Conservation (phyloP, 2,888 invertebrate genomes). For the Drosophila subquinaria region DNA sequence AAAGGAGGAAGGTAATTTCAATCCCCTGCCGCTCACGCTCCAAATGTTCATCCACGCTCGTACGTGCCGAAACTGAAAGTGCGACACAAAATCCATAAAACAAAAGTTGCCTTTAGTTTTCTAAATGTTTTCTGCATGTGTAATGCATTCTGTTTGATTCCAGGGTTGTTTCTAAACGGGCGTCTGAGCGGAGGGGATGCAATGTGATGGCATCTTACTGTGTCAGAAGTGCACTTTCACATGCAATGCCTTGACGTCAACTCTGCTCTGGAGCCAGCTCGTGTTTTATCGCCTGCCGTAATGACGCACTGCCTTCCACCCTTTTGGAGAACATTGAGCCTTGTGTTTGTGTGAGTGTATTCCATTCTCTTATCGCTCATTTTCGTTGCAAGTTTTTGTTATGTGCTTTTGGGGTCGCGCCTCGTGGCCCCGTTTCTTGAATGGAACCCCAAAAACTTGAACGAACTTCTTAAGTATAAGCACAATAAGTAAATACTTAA, state of each 20-base stretch:
- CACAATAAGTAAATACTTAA: slow-evolving; percentile 28
- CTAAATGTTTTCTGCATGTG: slow-evolving; percentile 30
- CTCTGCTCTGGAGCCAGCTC: slow-evolving; percentile 4
- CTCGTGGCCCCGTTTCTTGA: slow-evolving; percentile 49
- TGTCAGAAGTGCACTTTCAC: slow-evolving; percentile 64
- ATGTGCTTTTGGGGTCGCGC: slow-evolving; percentile 50
- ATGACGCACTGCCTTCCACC: slow-evolving; percentile 45
- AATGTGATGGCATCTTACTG: slow-evolving; percentile 35
- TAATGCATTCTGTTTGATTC: slow-evolving; percentile 12
- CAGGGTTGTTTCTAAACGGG: slow-evolving; percentile 1
- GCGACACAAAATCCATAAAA: slow-evolving; percentile 51
- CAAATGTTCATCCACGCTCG: no score
- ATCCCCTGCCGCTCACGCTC: neutral
- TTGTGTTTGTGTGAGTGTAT: slow-evolving; percentile 11
- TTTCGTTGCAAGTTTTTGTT: slow-evolving; percentile 40
- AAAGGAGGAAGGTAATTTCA: slow-evolving; percentile 6
- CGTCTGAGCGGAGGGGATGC: neutral
- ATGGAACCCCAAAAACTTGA: slow-evolving; percentile 24
- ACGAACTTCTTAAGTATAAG: slow-evolving; percentile 35
- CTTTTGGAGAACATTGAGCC: slow-evolving; percentile 30
- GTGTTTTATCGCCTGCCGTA: slow-evolving; percentile 44
- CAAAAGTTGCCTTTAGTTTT: slow-evolving; percentile 28
- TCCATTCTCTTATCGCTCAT: slow-evolving; percentile 48
- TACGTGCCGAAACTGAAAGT: slow-evolving; percentile 63
- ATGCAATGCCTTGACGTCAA: slow-evolving; percentile 52